These are phyloP conservation scores for Cabera pusaria DNA, from an alignment of 2,888 invertebrate species.

Conservation along the genomic window DNA sequence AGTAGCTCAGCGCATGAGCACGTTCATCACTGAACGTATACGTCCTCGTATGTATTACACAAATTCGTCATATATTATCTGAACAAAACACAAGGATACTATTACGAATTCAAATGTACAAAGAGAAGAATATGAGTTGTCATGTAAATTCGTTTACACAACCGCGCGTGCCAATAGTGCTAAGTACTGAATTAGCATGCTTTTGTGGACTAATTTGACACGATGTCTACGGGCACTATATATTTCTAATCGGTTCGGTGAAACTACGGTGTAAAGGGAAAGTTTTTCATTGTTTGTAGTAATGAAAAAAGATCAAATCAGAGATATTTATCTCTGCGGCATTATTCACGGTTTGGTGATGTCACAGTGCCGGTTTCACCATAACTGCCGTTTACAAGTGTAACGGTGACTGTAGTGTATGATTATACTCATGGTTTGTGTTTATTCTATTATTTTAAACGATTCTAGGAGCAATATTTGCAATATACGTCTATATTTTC, in stretches of 20 bases:
- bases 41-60: no score
- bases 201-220: conserved; percentile 19
- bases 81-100: background rate
- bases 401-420: conserved; percentile 32
- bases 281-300: conserved; percentile 32
- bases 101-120: conserved; percentile 6
- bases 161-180: conserved; percentile 15
- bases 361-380: conserved; percentile 51
- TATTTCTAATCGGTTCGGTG: conserved; percentile 30
- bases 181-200: conserved; percentile 18
- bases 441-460: no score
- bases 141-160: conserved; percentile 13
- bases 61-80: no score
- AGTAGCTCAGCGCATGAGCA: no score
- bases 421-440: no score
- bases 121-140: conserved; percentile 10
- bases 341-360: conserved; percentile 57
- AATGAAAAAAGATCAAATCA: conserved; percentile 37
- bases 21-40: no score
- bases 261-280: conserved; percentile 33
- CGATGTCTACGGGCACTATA: conserved; percentile 14
- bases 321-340: conserved; percentile 44
- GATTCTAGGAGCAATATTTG: no score
- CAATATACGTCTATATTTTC: no score
- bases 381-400: conserved; percentile 40